Evolutionary conservation across 2,113 vertebrate genomes (phyloP).

Genomic region (Lepus timidus): DNA sequence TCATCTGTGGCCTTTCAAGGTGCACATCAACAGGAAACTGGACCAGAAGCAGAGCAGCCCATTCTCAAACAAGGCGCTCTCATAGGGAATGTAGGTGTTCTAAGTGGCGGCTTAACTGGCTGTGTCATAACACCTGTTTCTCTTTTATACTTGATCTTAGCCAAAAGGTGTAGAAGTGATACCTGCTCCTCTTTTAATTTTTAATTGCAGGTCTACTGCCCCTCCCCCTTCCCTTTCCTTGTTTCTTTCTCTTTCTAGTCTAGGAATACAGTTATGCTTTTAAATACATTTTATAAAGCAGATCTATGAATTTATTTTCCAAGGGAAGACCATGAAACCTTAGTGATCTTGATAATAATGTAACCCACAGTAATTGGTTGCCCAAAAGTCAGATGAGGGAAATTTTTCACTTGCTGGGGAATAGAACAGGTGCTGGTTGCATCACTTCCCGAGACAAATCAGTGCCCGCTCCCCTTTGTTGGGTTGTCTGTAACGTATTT

Average conservation of each 20-base stretch:
- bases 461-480: not conserved
- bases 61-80: no score
- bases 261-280: not conserved
- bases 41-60: no score
- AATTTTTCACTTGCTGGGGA: not conserved
- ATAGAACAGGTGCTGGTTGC: not conserved
- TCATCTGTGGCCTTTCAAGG: no score
- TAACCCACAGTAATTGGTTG: not conserved
- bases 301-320: constrained; percentile 36
- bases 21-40: no score
- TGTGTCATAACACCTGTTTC: no score
- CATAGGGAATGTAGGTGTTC: no score
- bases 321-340: not conserved
- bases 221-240: not conserved
- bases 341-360: not conserved
- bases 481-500: not conserved
- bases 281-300: constrained; percentile 12
- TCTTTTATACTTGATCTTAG: no score
- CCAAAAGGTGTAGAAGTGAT: no score
- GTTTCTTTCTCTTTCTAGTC: not conserved
- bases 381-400: not conserved
- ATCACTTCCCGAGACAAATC: not conserved
- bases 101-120: no score
- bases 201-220: not conserved
- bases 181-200: not conserved